Percentiles rank a stretch among this genome's conserved stretches.
phyloP scores from a whole-genome alignment of 2,888 invertebrate genomes.

The Pegoplata infirma region DNA sequence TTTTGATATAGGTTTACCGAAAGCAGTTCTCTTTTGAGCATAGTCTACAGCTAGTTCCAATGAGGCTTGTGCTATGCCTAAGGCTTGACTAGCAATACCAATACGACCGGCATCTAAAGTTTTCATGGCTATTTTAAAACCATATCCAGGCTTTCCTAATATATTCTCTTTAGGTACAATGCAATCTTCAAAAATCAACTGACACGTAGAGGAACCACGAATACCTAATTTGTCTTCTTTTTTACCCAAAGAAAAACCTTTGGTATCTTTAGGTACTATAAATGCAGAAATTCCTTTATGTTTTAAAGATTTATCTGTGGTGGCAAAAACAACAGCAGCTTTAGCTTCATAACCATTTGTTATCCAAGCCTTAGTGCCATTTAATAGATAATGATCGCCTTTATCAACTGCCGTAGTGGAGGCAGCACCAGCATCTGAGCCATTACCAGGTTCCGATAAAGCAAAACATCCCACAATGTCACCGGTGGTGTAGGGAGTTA shows the following conservation, averaged over 20 bases:
- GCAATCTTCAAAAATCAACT: conserved; percentile 95
- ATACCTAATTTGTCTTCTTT: conserved; percentile 96
- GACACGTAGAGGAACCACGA: conserved; percentile 91
- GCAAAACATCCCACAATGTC: conserved; percentile 93
- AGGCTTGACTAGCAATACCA: conserved; percentile 94
- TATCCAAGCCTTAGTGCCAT: conserved; percentile 97
- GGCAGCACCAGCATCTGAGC: conserved; percentile 98
- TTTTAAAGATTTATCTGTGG: conserved; percentile 89
- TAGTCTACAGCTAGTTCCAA: conserved; percentile 95
- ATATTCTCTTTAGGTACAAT: conserved; percentile 88
- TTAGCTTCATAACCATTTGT: conserved; percentile 93
- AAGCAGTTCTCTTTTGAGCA: conserved; percentile 91
- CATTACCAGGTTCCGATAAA: conserved; percentile 95
- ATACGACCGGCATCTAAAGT: conserved; percentile 94
- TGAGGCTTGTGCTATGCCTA: conserved; percentile 96
- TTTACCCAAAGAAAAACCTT: conserved; percentile 91
- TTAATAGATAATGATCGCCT: conserved; percentile 86
- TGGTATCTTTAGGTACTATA: conserved; percentile 88
- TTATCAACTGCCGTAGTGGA: conserved; percentile 88
- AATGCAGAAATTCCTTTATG: conserved; percentile 93
- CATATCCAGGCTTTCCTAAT: conserved; percentile 90
- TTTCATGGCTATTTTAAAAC: conserved; percentile 98
- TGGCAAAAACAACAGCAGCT: conserved; percentile 91
- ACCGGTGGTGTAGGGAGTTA: conserved; percentile 86
- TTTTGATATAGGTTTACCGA: conserved; percentile 92